Percentiles rank a stretch among this genome's conserved stretches.
phyloP scores from a whole-genome alignment of 2,113 vertebrate genomes.

The Acrocephalus arundinaceus region DNA sequence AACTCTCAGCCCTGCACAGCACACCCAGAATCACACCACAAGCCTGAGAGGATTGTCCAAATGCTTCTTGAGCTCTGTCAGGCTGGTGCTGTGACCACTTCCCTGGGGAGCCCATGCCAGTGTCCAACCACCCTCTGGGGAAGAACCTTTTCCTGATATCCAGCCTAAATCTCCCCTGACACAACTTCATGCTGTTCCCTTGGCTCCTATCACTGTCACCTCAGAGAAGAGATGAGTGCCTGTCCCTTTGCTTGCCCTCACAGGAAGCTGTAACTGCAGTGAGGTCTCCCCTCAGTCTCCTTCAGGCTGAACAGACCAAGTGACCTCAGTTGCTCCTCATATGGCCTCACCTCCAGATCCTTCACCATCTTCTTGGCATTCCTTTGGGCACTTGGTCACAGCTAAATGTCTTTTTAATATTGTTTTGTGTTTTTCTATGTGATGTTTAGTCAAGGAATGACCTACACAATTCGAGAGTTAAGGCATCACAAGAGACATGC shows the following conservation, averaged over 20 bases:
- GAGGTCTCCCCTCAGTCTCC: neutral
- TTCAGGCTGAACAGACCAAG: neutral
- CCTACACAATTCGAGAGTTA: neutral
- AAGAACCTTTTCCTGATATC: neutral
- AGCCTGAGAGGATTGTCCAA: neutral
- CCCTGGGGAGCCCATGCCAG: neutral
- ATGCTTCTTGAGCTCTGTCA: neutral
- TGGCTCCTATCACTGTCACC: fast-evolving
- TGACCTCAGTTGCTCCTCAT: neutral
- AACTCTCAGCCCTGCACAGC: neutral
- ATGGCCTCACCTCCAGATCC: fast-evolving
- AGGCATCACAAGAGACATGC: neutral
- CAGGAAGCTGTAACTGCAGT: fast-evolving
- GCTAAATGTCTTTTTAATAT: neutral
- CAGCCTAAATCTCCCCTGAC: neutral
- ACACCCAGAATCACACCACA: no score
- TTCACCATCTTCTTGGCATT: neutral
- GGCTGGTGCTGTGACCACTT: neutral
- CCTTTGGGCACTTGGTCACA: no score
- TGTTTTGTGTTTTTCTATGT: neutral
- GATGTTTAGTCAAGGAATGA: neutral
- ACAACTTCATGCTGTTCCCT: neutral
- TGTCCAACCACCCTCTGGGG: fast-evolving
- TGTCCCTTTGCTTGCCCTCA: fast-evolving
- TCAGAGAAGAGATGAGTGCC: neutral